Base-by-base conservation (phyloP, 2,113 vertebrate species). In the Microtus pennsylvanicus region DNA sequence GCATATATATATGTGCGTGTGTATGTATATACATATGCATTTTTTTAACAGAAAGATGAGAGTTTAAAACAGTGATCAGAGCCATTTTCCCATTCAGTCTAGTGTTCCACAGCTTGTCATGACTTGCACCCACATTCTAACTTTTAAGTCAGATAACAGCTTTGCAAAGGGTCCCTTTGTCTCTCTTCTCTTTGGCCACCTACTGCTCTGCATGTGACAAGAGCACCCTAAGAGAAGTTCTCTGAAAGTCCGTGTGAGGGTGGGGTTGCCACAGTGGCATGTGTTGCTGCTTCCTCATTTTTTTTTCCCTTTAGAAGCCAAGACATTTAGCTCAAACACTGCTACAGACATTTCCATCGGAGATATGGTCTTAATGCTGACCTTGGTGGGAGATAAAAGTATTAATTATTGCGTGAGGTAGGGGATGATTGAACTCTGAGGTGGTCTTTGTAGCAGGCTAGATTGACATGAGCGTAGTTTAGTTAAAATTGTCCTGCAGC, bases 401-500 rank as follows among this genome's bases (percentile, higher is more conserved):
- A 33, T 55, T 92, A 74, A 81, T 67, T 94, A 87, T 77, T 33
- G 16, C 52, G 42, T 63, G 30, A 74, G 50, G 65, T 91, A 74
- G 45, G 91, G 35, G 50, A 55, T 81, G 30, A 47, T 74, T 89
- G 76, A 93, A 67, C 58, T 87, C 52, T 76, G 7, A 65, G 65
- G 30, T 88, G 75, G 35, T 81, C 76, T 82, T 42, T 93, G 13
- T 65, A 78, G 35, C 52, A 95, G 11, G 5, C 47, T 80, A 75
- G 69, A 91, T 67, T 81, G 70, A 96, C 55, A 38, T 88, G n/a
- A 87, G 86, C 70, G 26, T 67, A 9, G 95, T 91, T 94, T 80
- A 83, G 42, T 86, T n/a, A 10, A 82, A 81, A 7, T 86, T 69
- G 83, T 45, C 10, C 47, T 90, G 19, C 69, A 80, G 76, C n/a